Evolutionary conservation across 2,113 vertebrate species (phyloP).

Genomic region (Pavo muticus): DNA sequence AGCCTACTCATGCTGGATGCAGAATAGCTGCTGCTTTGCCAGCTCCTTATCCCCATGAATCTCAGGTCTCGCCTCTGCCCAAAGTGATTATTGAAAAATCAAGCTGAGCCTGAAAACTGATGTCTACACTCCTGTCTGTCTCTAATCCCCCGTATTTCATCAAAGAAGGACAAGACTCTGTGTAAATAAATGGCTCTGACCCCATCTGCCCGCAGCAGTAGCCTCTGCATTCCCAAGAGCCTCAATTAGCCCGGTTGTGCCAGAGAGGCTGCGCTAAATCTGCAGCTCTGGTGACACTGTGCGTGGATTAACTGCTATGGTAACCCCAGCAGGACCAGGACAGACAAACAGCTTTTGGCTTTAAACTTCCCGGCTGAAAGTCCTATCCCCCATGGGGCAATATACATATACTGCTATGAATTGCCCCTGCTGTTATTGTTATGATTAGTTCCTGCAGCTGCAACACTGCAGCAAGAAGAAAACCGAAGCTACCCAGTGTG

Average conservation of each 20-base stretch:
- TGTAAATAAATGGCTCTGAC: not conserved
- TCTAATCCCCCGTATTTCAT: not conserved
- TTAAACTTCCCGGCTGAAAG: not conserved
- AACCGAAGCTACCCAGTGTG: not conserved
- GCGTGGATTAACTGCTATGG: not conserved
- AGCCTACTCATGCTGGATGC: fast-evolving
- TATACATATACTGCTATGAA: fast-evolving
- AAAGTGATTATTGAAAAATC: not conserved
- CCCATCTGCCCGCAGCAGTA: not conserved
- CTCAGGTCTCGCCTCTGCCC: not conserved
- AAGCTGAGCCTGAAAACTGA: not conserved
- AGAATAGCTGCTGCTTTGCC: not conserved
- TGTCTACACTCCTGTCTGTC: not conserved
- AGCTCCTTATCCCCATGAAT: fast-evolving
- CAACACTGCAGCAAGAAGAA: not conserved
- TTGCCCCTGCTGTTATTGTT: not conserved
- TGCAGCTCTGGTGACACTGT: not conserved
- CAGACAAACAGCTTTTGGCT: not conserved
- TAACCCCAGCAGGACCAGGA: not conserved
- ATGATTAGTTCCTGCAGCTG: not conserved
- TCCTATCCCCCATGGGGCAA: not conserved
- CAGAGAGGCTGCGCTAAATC: not conserved
- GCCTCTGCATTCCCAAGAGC: not conserved
- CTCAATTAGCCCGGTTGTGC: not conserved
- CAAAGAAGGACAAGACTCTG: not conserved